Conservation (phyloP, 2,888 invertebrate genomes). For the Yponomeuta evonymella region DNA sequence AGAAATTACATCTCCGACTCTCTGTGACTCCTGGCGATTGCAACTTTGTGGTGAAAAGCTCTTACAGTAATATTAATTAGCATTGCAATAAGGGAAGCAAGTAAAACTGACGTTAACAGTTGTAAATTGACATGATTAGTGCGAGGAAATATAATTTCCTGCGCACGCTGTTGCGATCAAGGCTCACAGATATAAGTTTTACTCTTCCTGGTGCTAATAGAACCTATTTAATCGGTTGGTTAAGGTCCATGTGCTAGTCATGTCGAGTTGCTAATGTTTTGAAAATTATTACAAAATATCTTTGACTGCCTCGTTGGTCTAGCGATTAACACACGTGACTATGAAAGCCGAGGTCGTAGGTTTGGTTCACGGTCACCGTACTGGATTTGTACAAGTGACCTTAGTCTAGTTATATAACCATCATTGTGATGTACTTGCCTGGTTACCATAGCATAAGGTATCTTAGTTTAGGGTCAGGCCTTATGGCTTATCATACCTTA, state of each 20-base stretch:
- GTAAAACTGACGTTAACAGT: background rate
- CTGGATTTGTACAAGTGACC: no score
- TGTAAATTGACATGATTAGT: conserved; percentile 1
- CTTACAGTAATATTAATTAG: background rate
- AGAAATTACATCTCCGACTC: background rate
- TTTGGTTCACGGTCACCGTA: no score
- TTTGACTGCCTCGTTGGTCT: no score
- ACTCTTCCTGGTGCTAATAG: background rate
- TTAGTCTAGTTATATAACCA: no score
- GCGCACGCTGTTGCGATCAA: background rate
- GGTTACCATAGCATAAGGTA: no score
- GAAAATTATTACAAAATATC: no score
- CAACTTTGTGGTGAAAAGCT: background rate
- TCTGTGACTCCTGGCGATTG: background rate
- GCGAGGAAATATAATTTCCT: background rate
- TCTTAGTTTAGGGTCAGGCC: no score
- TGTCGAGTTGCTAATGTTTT: background rate
- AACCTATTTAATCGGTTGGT: background rate
- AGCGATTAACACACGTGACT: no score
- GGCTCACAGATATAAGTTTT: background rate
- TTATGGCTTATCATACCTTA: no score
- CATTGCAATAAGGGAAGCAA: background rate
- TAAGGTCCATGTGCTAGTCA: background rate
- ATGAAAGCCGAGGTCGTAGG: no score
- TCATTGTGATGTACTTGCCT: no score